phyloP scores from a whole-genome alignment of 1,140 invertebrate genomes.

The Leptoteleia sp. region DNA sequence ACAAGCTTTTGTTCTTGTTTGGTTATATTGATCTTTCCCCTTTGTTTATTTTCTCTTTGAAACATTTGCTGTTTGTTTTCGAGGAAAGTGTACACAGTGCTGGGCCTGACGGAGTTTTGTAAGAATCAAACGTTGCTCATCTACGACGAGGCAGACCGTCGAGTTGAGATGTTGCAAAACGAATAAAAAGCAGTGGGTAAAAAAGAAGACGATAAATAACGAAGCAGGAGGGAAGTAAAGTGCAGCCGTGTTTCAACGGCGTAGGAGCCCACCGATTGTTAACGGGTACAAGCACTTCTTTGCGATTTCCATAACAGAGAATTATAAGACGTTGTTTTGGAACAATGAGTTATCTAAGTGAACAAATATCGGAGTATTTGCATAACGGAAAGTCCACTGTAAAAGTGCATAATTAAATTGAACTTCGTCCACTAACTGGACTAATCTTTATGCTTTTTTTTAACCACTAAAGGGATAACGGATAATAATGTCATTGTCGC shows the following conservation, averaged over 20 bases:
- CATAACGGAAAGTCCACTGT: not conserved
- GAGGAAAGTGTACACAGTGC: not conserved
- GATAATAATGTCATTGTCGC: slow-evolving; percentile 13
- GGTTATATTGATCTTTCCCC: too few species aligned
- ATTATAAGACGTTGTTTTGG: slow-evolving; percentile 37
- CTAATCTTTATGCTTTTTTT: too few species aligned
- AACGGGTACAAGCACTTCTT: slow-evolving; percentile 45
- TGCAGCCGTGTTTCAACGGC: slow-evolving; percentile 49
- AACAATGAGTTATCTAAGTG: slow-evolving; percentile 22
- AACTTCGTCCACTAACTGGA: too few species aligned
- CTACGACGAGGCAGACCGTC: slow-evolving; percentile 63
- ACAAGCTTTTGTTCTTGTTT: too few species aligned
- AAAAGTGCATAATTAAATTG: slow-evolving; percentile 9
- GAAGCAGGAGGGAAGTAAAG: slow-evolving; percentile 49
- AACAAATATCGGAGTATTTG: slow-evolving; percentile 2
- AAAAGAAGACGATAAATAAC: slow-evolving; percentile 55
- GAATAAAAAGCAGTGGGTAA: slow-evolving; percentile 66
- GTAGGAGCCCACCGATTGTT: slow-evolving; percentile 50
- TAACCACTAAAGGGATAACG: not conserved
- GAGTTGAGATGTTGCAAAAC: slow-evolving; percentile 72
- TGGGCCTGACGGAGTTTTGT: slow-evolving; percentile 17
- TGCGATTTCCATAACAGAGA: slow-evolving; percentile 47
- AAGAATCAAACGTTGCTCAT: slow-evolving; percentile 68
- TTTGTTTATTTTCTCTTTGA: too few species aligned
- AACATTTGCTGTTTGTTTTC: too few species aligned